Base-by-base conservation (phyloP, 1,140 invertebrate genomes). In the Drosophila tropicalis region DNA sequence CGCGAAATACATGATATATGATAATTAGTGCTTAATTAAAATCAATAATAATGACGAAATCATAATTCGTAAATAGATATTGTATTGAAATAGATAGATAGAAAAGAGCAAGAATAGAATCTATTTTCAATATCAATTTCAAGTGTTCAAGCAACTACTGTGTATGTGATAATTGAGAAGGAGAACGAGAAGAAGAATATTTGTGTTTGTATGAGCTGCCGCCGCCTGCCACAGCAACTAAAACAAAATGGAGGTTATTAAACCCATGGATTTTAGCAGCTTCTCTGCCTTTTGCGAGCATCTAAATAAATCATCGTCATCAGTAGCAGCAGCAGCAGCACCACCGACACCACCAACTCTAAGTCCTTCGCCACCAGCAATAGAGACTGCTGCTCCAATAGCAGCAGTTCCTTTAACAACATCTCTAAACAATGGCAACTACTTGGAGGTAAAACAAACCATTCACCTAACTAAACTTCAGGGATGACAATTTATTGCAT, bases 221-320 rank as follows among this genome's bases (percentile, higher is more conserved):
- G 29, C 5, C 29, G 29, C 29, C 19, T 73, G 61, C 67, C 62
- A 66, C 6, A 29, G 58, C 41, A 70, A 39, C 22, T 63, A 58
- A 40, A 34, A 68, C 56, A 65, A 76, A 81, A 91, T 91, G 90
- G 90, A 91, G 90, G 90, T 91, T 80, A 91, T 91, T 80, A 91
- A 91, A 89, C 90, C 90, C 69, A 91, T 91, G 90, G 90, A 91
- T 87, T 91, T 91, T 74, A 91, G 90, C 76, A 91, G 90, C 67
- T 91, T 91, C 76, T 83, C 90, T 62, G 90, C 90, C 44, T 91
- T 91, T 66, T 91, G 90, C 69, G 90, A 91, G 76, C 90, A 91
- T 78, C 89, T 91, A 55, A 91, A 91, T 79, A 91, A 91, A 90
- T 90, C 90, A 72, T 73, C 90, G 67, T 68, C 79, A 60, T 70